These are phyloP conservation scores for Lagodon rhomboides DNA, from an alignment of 2,797 vertebrate genomes.

Conservation along the genomic window DNA sequence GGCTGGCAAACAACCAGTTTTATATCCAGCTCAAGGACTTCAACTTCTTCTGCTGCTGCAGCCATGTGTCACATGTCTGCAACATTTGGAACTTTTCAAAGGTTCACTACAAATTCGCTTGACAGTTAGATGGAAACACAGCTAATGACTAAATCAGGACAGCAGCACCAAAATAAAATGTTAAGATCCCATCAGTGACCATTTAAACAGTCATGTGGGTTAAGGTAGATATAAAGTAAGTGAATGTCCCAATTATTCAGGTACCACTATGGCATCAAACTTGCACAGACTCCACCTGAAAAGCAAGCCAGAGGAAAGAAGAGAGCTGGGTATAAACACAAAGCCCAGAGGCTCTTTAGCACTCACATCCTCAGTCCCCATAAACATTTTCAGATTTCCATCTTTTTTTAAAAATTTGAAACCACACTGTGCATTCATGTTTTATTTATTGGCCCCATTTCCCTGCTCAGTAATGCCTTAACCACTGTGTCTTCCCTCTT, in stretches of 20 bases:
- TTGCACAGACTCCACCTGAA: conserved; percentile 19
- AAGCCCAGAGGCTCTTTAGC: conserved; percentile 46
- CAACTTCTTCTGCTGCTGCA: too few relatives aligned
- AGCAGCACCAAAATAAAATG: background rate
- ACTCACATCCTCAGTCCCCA: conserved; percentile 5
- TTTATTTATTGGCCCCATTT: conserved; percentile 71
- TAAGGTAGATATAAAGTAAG: background rate
- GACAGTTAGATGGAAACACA: too few relatives aligned
- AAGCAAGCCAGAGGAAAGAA: conserved; percentile 21
- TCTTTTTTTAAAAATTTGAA: conserved; percentile 21
- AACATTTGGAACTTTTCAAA: too few relatives aligned
- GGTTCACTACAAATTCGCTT: too few relatives aligned
- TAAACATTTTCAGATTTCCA: conserved; percentile 61
- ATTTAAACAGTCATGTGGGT: background rate
- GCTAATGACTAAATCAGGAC: background rate
- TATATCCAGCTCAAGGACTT: too few relatives aligned
- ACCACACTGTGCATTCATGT: conserved; percentile 62
- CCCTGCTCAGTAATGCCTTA: conserved; percentile 54
- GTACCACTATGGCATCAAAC: background rate
- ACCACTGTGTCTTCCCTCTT: conserved; percentile 42
- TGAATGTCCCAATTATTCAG: background rate
- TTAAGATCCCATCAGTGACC: background rate
- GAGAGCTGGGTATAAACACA: conserved; percentile 14
- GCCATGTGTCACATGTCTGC: too few relatives aligned
- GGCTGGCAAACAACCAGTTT: too few relatives aligned